Conservation (phyloP, 2,797 vertebrate genomes). For the Nyctibius grandis region DNA sequence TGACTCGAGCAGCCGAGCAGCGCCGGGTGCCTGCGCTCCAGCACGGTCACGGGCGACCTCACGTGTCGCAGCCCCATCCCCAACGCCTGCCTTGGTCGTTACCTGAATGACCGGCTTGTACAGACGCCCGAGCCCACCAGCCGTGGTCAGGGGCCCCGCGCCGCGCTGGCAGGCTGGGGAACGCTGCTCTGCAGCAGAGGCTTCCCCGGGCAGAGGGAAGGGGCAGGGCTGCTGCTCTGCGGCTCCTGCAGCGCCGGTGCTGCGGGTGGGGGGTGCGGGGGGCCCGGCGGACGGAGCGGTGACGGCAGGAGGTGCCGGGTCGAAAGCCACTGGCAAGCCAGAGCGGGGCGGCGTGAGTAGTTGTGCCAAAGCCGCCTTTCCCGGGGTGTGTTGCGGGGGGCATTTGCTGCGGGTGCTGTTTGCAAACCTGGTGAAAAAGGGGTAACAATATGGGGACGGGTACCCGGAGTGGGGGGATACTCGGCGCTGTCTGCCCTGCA, state of each 20-base stretch:
- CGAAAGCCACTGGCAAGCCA: neutral
- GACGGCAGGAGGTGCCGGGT: neutral
- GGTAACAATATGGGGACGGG: accelerated
- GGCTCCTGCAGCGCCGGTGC: slow-evolving; percentile 13
- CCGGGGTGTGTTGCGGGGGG: accelerated
- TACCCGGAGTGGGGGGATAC: accelerated
- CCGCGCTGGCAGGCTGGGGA: neutral
- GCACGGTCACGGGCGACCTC: neutral
- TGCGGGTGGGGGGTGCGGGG: neutral
- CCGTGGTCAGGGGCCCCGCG: neutral
- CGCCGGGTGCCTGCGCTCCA: neutral
- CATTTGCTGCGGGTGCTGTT: neutral
- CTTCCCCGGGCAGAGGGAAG: neutral
- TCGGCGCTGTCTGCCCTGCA: accelerated
- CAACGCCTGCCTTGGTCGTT: neutral
- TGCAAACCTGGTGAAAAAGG: neutral
- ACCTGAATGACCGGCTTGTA: neutral
- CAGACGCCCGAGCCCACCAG: neutral
- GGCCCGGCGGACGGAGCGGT: neutral
- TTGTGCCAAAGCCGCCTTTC: neutral
- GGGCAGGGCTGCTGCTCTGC: slow-evolving; percentile 46
- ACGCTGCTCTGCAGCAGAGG: neutral
- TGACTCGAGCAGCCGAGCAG: neutral
- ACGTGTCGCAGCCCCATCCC: neutral
- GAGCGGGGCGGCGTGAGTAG: neutral